Evolutionary conservation across 2,113 vertebrate species (phyloP).

Genomic region (Acinonyx jubatus): DNA sequence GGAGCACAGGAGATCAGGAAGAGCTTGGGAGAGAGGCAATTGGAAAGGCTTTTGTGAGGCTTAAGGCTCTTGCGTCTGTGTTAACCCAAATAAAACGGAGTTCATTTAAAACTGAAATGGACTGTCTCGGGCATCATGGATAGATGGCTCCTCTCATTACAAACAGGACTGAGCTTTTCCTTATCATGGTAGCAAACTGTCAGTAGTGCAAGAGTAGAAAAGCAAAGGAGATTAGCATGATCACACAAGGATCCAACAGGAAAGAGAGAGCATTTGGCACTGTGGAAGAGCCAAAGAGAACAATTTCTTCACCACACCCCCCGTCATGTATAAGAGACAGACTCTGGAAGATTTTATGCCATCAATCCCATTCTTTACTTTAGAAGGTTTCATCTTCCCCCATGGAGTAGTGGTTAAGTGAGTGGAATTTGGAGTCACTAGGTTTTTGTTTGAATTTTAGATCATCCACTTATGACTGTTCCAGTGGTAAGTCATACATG

Average conservation of each 20-base stretch:
- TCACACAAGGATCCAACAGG: neutral
- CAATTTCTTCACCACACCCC: neutral
- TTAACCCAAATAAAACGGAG: neutral
- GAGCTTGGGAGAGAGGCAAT: neutral
- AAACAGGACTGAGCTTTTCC: neutral
- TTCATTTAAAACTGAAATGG: neutral
- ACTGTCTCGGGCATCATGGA: neutral
- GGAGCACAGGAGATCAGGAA: neutral
- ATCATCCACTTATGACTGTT: neutral
- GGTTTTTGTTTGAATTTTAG: neutral
- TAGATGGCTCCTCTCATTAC: neutral
- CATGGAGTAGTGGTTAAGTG: neutral
- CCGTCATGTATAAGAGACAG: too few relatives aligned
- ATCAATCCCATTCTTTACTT: neutral
- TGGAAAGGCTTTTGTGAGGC: neutral
- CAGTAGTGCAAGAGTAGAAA: neutral
- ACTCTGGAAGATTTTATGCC: neutral
- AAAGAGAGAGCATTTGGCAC: neutral
- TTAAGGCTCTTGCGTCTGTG: neutral
- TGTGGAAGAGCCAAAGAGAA: neutral
- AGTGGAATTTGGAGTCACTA: neutral
- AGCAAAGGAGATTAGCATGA: neutral
- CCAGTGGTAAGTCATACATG: neutral
- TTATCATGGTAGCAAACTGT: neutral
- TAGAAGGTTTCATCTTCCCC: neutral